phyloP scores from a whole-genome alignment of 2,888 invertebrate genomes.

The Rhaphigaster nebulosa region DNA sequence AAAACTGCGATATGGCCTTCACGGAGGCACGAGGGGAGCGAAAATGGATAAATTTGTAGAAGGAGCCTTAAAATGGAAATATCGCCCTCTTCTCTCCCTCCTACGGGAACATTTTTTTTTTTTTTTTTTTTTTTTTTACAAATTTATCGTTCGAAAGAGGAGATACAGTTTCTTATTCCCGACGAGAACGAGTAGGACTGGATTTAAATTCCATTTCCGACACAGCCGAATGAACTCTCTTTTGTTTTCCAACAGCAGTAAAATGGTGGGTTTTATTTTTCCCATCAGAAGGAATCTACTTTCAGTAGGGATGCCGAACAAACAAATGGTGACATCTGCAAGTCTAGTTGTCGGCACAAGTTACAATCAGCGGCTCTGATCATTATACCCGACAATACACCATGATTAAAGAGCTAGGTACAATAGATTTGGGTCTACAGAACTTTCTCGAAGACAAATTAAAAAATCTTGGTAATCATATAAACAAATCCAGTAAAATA shows the following conservation, averaged over 20 bases:
- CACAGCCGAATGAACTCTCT: background rate
- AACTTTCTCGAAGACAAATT: no score
- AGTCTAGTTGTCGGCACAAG: background rate
- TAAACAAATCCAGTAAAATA: no score
- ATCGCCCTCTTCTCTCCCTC: background rate
- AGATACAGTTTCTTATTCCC: slow-evolving; percentile 19
- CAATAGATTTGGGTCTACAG: no score
- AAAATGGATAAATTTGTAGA: slow-evolving; percentile 33
- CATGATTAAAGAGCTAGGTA: no score
- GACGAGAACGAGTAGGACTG: background rate
- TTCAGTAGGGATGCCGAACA: background rate
- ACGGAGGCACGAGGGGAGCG: background rate
- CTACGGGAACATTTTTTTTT: background rate
- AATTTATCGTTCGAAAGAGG: background rate
- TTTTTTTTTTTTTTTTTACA: background rate
- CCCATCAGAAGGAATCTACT: background rate
- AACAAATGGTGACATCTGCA: background rate
- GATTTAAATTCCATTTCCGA: slow-evolving; percentile 38
- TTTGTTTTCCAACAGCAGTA: slow-evolving; percentile 29
- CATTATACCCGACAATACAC: no score
- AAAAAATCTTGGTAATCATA: no score
- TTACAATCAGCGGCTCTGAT: background rate
- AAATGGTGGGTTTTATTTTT: background rate
- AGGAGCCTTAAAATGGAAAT: slow-evolving; percentile 15
- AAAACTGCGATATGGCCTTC: slow-evolving; percentile 29